Conservation (phyloP, 2,797 vertebrate species). For the Gambusia yucatana region DNA sequence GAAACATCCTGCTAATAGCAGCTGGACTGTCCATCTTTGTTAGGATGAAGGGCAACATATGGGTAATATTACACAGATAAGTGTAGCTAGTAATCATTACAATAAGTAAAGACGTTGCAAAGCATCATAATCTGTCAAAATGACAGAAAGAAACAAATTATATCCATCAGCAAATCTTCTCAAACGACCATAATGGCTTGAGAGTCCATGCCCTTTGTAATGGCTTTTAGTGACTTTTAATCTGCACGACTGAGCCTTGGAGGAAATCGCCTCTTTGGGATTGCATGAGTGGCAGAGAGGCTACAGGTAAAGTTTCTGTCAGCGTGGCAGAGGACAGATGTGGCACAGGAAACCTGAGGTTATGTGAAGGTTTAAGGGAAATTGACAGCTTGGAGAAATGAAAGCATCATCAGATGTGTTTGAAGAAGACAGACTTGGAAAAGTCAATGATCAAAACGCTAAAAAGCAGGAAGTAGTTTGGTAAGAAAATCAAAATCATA, state of each 20-base stretch:
- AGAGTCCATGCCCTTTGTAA: constrained; percentile 40
- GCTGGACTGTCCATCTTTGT: constrained; percentile 30
- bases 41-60: constrained; percentile 3
- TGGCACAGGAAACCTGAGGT: constrained; percentile 31
- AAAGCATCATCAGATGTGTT: constrained; percentile 62
- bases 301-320: constrained; percentile 13
- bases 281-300: constrained; percentile 21
- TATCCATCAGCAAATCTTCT: constrained; percentile 28
- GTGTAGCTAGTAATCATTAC: constrained; percentile 31
- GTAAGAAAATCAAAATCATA: background rate
- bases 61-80: constrained; percentile 44
- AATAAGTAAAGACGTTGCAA: constrained; percentile 46
- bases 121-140: constrained; percentile 39
- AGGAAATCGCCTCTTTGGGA: constrained; percentile 46
- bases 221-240: constrained; percentile 44
- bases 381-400: constrained; percentile 54
- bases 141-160: constrained; percentile 37
- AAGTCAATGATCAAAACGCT: constrained; percentile 16
- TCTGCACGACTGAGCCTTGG: constrained; percentile 50
- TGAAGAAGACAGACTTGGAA: constrained; percentile 44
- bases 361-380: constrained; percentile 54
- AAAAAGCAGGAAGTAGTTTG: constrained; percentile 27
- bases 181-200: constrained; percentile 47
- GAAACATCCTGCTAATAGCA: constrained; percentile 16
- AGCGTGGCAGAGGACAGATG: constrained; percentile 37